Conservation (phyloP, 1,140 invertebrate genomes). For the Pogonomyrmex californicus region DNA sequence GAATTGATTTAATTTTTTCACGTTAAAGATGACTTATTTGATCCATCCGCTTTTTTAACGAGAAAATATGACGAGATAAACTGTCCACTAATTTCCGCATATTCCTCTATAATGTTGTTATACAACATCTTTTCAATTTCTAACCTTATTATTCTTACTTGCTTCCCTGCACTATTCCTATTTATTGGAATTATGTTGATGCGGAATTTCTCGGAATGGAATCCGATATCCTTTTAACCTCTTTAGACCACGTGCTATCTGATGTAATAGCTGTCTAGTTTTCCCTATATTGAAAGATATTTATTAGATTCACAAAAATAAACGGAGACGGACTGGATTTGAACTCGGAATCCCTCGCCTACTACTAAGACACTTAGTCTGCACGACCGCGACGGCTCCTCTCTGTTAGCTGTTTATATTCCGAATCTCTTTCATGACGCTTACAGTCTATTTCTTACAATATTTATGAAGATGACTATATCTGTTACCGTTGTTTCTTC, state of each 20-base stretch:
- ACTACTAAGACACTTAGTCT: too few relatives aligned
- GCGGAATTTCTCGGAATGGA: neutral
- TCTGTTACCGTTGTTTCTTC: neutral
- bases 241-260: neutral
- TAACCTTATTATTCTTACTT: neutral
- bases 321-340: too few relatives aligned
- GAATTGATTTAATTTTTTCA: conserved; percentile 34
- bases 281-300: neutral
- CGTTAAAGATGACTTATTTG: conserved; percentile 19
- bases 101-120: neutral
- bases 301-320: too few relatives aligned
- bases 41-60: conserved; percentile 21
- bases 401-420: too few relatives aligned
- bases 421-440: too few relatives aligned
- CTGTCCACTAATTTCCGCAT: neutral
- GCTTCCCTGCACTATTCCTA: neutral
- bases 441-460: too few relatives aligned
- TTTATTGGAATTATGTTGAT: neutral
- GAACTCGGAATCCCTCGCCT: too few relatives aligned
- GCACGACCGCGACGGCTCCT: too few relatives aligned
- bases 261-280: neutral
- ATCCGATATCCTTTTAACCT: neutral
- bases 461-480: neutral
- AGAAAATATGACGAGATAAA: conserved; percentile 31
- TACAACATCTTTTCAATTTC: neutral